These are phyloP conservation scores for Chloroclysta siterata DNA, from an alignment of 2,888 invertebrate species.

Conservation along the genomic window DNA sequence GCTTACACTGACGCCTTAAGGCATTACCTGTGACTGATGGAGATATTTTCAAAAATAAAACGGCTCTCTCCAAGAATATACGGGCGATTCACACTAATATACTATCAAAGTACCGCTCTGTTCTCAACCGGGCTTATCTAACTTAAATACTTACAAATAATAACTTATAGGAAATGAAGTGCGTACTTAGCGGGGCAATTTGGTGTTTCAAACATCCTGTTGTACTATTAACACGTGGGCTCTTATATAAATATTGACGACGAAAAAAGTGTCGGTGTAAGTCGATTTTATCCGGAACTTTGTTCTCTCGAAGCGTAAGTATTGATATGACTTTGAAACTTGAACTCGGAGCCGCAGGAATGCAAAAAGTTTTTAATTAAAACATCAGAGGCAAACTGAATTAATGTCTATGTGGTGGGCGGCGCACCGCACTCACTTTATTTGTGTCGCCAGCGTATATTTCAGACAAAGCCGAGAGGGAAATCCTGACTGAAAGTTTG, in stretches of 20 bases:
- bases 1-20: slow-evolving; percentile 67
- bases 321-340: slow-evolving; percentile 27
- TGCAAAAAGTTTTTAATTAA: slow-evolving; percentile 65
- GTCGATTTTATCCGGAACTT: slow-evolving; percentile 65
- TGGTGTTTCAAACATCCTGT: slow-evolving; percentile 79
- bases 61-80: slow-evolving; percentile 71
- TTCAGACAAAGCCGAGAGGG: slow-evolving; percentile 69
- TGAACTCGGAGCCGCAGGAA: slow-evolving; percentile 19
- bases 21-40: slow-evolving; percentile 81
- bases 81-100: slow-evolving; percentile 75
- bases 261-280: slow-evolving; percentile 63
- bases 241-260: slow-evolving; percentile 73
- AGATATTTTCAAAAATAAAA: slow-evolving; percentile 82
- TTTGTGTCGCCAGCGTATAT: slow-evolving; percentile 69
- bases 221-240: slow-evolving; percentile 74
- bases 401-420: slow-evolving; percentile 68
- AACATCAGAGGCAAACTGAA: slow-evolving; percentile 58
- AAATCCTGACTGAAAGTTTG: slow-evolving; percentile 66
- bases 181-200: slow-evolving; percentile 72
- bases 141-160: slow-evolving; percentile 71
- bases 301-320: slow-evolving; percentile 9
- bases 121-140: slow-evolving; percentile 67
- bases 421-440: slow-evolving; percentile 72
- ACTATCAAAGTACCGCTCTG: slow-evolving; percentile 75
- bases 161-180: slow-evolving; percentile 76